Conservation (phyloP, 2,888 invertebrate genomes). For the Maniola hyperantus region DNA sequence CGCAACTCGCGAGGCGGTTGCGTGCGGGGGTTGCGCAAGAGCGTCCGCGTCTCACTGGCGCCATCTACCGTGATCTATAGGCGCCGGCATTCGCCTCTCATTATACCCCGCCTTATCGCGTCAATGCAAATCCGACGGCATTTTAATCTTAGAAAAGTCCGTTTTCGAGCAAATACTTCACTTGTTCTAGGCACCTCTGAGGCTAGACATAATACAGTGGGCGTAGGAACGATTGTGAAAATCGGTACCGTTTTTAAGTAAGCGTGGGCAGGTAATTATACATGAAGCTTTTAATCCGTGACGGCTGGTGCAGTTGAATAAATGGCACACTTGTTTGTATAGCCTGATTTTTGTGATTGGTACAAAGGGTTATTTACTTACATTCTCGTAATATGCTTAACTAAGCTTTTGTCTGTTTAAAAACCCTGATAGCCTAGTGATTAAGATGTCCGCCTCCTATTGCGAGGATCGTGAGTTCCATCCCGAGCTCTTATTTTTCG, state of each 20-base stretch:
- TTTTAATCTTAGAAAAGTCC: slow-evolving; percentile 56
- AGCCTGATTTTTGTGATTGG: slow-evolving; percentile 39
- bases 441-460: no score
- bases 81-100: slow-evolving; percentile 61
- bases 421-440: no score
- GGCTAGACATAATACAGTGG: slow-evolving; percentile 42
- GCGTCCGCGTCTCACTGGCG: slow-evolving; percentile 61
- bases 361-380: not conserved
- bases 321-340: slow-evolving; percentile 51
- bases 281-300: slow-evolving; percentile 59
- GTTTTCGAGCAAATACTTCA: slow-evolving; percentile 62
- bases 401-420: no score
- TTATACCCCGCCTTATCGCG: slow-evolving; percentile 59
- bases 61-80: slow-evolving; percentile 75
- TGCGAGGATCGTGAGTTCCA: no score
- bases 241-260: slow-evolving; percentile 65
- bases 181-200: slow-evolving; percentile 49
- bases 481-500: no score
- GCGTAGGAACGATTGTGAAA: slow-evolving; percentile 67
- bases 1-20: slow-evolving; percentile 21
- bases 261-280: slow-evolving; percentile 76
- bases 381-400: no score
- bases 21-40: slow-evolving; percentile 59
- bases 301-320: slow-evolving; percentile 59
- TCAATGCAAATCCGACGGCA: slow-evolving; percentile 69